Base-by-base conservation (phyloP, 2,888 invertebrate species). In the Agriopis leucophaearia region DNA sequence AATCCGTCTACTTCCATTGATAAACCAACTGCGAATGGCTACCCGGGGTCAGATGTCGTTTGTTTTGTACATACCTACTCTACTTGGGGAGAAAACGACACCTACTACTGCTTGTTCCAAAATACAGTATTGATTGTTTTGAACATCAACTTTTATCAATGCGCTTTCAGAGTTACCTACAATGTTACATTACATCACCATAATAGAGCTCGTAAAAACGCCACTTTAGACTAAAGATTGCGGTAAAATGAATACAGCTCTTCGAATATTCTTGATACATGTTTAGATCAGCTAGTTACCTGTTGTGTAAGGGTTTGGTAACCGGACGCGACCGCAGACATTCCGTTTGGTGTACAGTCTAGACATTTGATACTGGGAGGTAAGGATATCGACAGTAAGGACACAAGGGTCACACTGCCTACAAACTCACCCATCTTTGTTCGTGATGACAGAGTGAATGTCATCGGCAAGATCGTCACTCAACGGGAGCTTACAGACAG, bases 221-320 rank as follows among this genome's bases (percentile, higher is more conserved):
- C 8, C 38, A 27, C 12, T 50, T 36, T 8, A 36, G n/a, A 51
- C 36, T 36, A 9, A 15, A 54, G 7, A 54, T 16, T 36, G 38
- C 15, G 38, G 47, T 27, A 55, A n/a, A 42, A 12, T 36, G 52
- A 44, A 16, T 45, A 27, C 27, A 16, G 44, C 18, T 45, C 45
- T 54, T 2, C n/a, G 54, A 57, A 57, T 45, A 61, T 4, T 44
- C 1, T 35, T 36, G 27, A 15, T 38, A n/a, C n/a, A n/a, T 52
- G 12, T 15, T 36, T 40, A n/a, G n/a, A 40, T 52, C 63, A 52
- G 50, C 64, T 74, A 73, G 36, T 68, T 76, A 75, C 75, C 76
- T 77, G 76, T 78, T 78, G 78, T 72, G 70, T 68, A 72, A 71
- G 70, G 70, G 76, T 77, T 68, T 70, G 67, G 77, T 72, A 80